Evolutionary conservation across 2,888 invertebrate genomes (phyloP).

Genomic region (Muschampia plurimacula): DNA sequence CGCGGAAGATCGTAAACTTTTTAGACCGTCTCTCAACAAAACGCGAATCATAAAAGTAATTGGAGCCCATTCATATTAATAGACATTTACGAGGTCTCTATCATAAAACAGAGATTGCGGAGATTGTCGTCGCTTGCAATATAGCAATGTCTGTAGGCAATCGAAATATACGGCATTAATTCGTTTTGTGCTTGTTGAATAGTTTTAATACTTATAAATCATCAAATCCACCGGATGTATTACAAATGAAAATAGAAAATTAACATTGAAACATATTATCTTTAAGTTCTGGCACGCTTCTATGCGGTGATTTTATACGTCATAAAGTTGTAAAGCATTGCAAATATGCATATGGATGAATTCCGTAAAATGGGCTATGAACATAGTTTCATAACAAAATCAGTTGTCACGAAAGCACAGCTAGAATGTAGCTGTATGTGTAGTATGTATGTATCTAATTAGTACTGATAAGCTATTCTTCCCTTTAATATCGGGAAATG

Average conservation of each 20-base stretch:
- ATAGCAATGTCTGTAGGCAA: constrained; percentile 64
- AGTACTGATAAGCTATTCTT: no score
- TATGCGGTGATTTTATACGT: constrained; percentile 13
- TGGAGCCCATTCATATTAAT: constrained; percentile 86
- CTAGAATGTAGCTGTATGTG: no score
- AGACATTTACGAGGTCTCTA: constrained; percentile 83
- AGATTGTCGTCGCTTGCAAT: constrained; percentile 83
- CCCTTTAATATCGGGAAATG: constrained; percentile 39
- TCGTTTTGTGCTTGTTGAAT: constrained; percentile 71
- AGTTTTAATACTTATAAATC: constrained; percentile 72
- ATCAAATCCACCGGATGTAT: constrained; percentile 62
- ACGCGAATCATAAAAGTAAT: constrained; percentile 85
- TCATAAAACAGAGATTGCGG: constrained; percentile 85
- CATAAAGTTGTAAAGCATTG: constrained; percentile 26
- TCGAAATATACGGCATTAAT: constrained; percentile 65
- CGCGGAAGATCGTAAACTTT: constrained; percentile 80
- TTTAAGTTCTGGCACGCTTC: constrained; percentile 28
- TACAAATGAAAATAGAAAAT: constrained; percentile 48
- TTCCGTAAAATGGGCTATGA: background rate
- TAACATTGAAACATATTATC: constrained; percentile 21
- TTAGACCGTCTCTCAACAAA: constrained; percentile 80
- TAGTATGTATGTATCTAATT: no score
- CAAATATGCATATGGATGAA: constrained; percentile 24
- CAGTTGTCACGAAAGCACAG: no score
- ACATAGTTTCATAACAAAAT: no score